These are phyloP conservation scores for Eupelmus urozonus DNA, from an alignment of 2,888 invertebrate species.

Conservation along the genomic window DNA sequence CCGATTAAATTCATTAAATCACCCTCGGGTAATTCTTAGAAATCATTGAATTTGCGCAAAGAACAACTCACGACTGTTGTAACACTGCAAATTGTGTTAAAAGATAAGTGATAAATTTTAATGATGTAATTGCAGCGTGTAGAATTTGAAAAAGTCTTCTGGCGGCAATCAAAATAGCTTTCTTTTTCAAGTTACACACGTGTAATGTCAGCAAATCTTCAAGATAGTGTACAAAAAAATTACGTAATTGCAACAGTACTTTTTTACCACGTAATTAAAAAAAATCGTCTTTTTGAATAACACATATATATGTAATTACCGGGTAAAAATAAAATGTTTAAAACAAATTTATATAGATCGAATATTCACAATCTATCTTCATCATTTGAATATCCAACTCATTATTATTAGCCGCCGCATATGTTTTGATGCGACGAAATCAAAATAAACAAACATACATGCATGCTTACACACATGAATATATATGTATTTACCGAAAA, in stretches of 20 bases:
- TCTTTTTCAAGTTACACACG: not conserved
- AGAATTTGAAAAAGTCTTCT: not conserved
- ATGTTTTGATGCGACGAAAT: too few species aligned
- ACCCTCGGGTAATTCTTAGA: conserved; percentile 8
- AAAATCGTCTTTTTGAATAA: too few species aligned
- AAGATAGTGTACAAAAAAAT: not conserved
- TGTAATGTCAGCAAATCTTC: conserved; percentile 11
- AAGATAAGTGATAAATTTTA: conserved; percentile 16
- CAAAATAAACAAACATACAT: too few species aligned
- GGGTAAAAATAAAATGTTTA: too few species aligned
- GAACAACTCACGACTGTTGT: conserved; percentile 3
- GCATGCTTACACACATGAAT: too few species aligned
- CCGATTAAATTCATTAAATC: conserved; percentile 29
- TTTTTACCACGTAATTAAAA: too few species aligned
- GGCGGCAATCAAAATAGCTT: conserved; percentile 7
- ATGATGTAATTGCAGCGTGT: conserved; percentile 13
- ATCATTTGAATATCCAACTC: too few species aligned
- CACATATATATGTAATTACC: too few species aligned
- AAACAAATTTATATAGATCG: too few species aligned
- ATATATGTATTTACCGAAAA: too few species aligned
- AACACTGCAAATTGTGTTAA: conserved; percentile 1
- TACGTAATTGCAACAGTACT: too few species aligned
- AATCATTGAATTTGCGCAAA: conserved; percentile 26
- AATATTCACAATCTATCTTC: not conserved
- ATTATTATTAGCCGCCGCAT: too few species aligned